Percentiles rank a stretch among this genome's conserved stretches.
Evolutionary conservation across 2,888 invertebrate genomes (phyloP).

Genomic region (Anoplius nigerrimus): DNA sequence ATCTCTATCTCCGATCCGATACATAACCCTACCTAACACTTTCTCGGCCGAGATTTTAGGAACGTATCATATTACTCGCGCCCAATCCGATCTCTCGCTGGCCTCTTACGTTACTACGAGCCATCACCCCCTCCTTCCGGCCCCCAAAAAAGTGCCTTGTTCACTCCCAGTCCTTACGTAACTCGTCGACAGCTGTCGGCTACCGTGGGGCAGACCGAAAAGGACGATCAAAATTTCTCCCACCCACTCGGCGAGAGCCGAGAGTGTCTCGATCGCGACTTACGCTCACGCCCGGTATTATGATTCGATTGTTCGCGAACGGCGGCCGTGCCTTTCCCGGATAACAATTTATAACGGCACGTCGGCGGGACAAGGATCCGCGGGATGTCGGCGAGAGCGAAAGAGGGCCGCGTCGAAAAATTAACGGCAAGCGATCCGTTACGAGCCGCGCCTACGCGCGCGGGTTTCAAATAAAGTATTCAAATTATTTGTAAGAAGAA

Average conservation of each 20-base stretch:
- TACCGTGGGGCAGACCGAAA: not conserved
- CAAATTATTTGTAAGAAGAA: too few species aligned
- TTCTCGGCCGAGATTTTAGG: too few species aligned
- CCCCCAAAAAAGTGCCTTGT: not conserved
- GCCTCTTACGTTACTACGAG: too few species aligned
- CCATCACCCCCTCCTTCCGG: too few species aligned
- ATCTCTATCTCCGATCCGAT: too few species aligned
- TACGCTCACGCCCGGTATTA: too few species aligned
- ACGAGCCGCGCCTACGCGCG: not conserved
- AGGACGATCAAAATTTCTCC: not conserved
- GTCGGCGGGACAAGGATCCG: too few species aligned
- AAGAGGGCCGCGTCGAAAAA: not conserved
- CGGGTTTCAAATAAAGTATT: constrained; percentile 6
- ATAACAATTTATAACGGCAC: too few species aligned
- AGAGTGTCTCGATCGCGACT: not conserved
- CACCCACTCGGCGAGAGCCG: not conserved
- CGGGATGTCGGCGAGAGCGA: not conserved
- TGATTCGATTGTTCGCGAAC: not conserved
- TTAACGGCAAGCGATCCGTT: not conserved
- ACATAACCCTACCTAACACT: too few species aligned
- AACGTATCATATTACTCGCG: too few species aligned
- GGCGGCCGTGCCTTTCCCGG: too few species aligned
- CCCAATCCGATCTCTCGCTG: too few species aligned
- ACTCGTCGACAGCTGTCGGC: constrained; percentile 23
- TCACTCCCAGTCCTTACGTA: constrained; percentile 2